These are phyloP conservation scores for Morelia viridis DNA, from an alignment of 2,797 vertebrate species.

Conservation along the genomic window DNA sequence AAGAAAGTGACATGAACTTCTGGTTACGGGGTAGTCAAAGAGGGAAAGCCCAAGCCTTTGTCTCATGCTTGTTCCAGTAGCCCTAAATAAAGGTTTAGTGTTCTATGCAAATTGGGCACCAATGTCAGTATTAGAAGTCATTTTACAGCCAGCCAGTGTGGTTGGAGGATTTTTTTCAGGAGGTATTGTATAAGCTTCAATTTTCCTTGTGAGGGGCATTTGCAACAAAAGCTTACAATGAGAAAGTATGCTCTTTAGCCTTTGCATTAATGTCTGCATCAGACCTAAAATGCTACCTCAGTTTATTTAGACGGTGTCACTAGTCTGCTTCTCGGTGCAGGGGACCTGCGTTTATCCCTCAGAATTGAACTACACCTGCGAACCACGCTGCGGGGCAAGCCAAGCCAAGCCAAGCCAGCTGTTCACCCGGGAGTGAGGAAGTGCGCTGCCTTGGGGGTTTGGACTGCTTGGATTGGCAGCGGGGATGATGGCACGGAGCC, in stretches of 20 bases:
- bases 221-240: neutral
- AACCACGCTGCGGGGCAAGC: neutral
- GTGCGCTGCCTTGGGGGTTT: neutral
- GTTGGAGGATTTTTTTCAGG: neutral
- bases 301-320: neutral
- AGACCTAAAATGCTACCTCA: neutral
- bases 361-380: fast-evolving
- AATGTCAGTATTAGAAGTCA: neutral
- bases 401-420: too few relatives aligned
- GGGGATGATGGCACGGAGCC: fast-evolving
- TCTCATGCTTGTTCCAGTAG: neutral
- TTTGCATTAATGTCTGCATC: neutral
- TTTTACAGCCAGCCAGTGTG: neutral
- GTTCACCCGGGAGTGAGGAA: neutral
- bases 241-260: neutral
- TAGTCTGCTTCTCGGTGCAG: neutral
- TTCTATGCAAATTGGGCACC: too few relatives aligned
- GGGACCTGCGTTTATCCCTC: too few relatives aligned
- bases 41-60: neutral
- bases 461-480: too few relatives aligned
- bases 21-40: neutral
- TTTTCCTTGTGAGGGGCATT: too few relatives aligned
- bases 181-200: neutral
- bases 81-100: neutral
- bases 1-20: neutral